Conservation (phyloP, 2,113 vertebrate genomes). For the Brachyhypopomus occidentalis region DNA sequence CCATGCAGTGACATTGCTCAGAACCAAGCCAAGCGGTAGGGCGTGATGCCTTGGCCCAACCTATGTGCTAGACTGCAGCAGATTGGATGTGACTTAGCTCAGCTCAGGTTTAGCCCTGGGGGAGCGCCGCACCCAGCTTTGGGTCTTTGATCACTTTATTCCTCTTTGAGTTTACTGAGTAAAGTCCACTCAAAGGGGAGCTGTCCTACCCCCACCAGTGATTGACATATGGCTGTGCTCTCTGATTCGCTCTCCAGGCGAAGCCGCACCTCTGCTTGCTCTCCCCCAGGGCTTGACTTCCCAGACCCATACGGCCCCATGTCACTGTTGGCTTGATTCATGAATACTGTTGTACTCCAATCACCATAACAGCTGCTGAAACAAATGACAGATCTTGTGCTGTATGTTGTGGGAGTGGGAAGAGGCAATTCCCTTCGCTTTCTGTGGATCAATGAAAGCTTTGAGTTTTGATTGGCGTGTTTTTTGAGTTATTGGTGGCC, state of each 20-base stretch:
- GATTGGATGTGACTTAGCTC: slow-evolving; percentile 17
- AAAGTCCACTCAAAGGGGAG: slow-evolving; percentile 9
- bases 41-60: not conserved
- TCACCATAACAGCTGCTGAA: slow-evolving; percentile 2
- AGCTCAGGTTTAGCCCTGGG: not conserved
- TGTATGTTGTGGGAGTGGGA: slow-evolving; percentile 5
- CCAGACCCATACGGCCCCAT: not conserved
- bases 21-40: not conserved
- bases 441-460: slow-evolving; percentile 4
- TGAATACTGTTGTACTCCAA: not conserved
- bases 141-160: slow-evolving; percentile 35
- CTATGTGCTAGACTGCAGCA: slow-evolving; percentile 11
- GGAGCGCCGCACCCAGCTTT: not conserved
- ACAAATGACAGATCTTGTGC: not conserved
- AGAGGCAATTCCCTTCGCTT: not conserved
- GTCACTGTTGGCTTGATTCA: slow-evolving; percentile 8
- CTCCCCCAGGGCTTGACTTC: slow-evolving; percentile 4
- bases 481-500: slow-evolving; percentile 4
- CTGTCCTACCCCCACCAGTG: slow-evolving; percentile 11
- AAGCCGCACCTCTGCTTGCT: not conserved
- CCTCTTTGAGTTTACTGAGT: slow-evolving; percentile 12
- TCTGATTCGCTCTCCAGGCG: slow-evolving; percentile 14
- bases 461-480: not conserved
- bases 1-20: not conserved
- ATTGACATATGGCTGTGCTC: slow-evolving; percentile 3